Base-by-base conservation (phyloP, 2,888 invertebrate species). In the Oscheius sp. region DNA sequence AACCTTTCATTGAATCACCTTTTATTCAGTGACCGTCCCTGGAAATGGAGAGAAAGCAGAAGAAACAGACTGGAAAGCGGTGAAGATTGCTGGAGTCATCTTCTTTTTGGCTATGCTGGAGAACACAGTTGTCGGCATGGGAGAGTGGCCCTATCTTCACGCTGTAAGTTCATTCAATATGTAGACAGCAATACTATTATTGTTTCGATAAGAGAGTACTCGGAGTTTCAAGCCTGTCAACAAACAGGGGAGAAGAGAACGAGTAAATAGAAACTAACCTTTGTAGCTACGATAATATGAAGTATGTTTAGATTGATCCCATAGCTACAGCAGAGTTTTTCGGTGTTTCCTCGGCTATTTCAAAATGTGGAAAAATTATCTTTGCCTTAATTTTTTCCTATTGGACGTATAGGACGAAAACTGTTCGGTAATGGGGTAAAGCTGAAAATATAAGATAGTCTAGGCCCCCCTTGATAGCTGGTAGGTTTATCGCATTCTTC, bases 71-170 rank as follows among this genome's bases (percentile, higher is more conserved):
- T 65, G 69, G 72, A 57, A 63, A 32, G 61, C 66, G 4, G 62
- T 77, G 26, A 26, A 62, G 24, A 70, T 72, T 14, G 75, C 77
- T 14, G 72, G 70, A 8, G 26, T 71, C 0, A 70, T 77, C 28
- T 67, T 66, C 17, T 75, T 77, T 33, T 66, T 77, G 22, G 67
- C 75, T 5, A 73, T 75, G 14, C 65, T 77, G 17, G 77, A 77
- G 65, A 73, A 75, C 62, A 75, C 74, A 6, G 71, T 74, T 1
- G 69, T 77, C n/a, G 77, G 77, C 50, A 73, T 77, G 70, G 71
- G 72, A 41, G 77, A 77, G 56, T 75, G 71, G 72, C 71, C 77
- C 9, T 77, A 77, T 51, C 73, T 77, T 73, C 70, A 68, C 67
- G 56, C 68, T 68, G 76, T 76, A 24, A 63, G 20, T 26, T 24